Evolutionary conservation across 1,140 invertebrate species (phyloP), one percentile per base, ranked within the genome.

Genomic region (Megalonaias nervosa): DNA sequence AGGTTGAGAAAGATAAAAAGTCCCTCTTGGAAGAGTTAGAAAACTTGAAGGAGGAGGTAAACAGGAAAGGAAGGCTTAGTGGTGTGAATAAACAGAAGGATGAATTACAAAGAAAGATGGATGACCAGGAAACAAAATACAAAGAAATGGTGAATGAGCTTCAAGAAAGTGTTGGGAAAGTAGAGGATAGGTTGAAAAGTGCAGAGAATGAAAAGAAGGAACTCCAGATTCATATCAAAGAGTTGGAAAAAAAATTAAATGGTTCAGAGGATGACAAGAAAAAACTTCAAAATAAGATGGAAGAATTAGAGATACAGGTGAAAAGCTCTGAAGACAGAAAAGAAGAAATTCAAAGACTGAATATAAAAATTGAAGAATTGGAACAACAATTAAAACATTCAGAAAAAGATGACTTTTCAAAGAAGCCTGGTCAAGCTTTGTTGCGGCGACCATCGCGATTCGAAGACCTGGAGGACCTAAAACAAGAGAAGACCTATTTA

Each of bases 401-500:
- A 0, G 80, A 75, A 71, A 62, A 77, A 64, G 64, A 57, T 55
- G 74, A 77, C 56, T 65, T 79, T 57, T 69, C 79, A 70, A 67
- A 38, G 60, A 81, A 74, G 64, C 68, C 74, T 55, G 67, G 38
- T 38, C n/a, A 38, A 38, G 21, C 55, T 17, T n/a, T 23, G 17
- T 65, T 23, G 16, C 64, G 70, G 31, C 56, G 66, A 61, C 67
- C 64, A 23, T 72, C 71, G 13, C 84, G 82, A 59, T 71, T 82
- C 12, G 80, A 84, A 19, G 75, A 82, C 67, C 80, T 85, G 4
- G 85, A 83, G 61, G 85, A 88, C 58, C 71, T 88, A 16, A 74
- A 82, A 62, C 85, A 86, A 38, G 87, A 86, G 78, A 90, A 89
- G 70, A 75, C 81, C 26, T 87, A 81, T 56, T 80, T 91, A 31